phyloP scores from a whole-genome alignment of 1,140 invertebrate species.

The Saccostrea cuccullata region DNA sequence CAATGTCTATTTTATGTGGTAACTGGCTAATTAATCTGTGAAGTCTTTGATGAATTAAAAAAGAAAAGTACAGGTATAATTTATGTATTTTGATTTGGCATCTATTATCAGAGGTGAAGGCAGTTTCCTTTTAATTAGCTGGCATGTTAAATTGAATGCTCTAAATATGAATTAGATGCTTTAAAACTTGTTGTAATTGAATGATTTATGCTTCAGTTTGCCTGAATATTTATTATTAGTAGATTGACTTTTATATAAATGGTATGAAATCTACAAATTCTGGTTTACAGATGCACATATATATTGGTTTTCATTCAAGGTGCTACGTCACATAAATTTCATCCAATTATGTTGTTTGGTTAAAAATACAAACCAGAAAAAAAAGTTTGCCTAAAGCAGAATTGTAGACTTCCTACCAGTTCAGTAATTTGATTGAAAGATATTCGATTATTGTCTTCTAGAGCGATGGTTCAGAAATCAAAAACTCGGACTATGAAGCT shows the following conservation, averaged over 20 bases:
- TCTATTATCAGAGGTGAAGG: constrained; percentile 22
- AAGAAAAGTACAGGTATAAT: neutral
- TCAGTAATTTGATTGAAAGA: constrained; percentile 33
- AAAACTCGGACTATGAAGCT: constrained; percentile 66
- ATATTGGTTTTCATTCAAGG: constrained; percentile 2
- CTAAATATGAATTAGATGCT: constrained; percentile 25
- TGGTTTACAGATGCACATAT: neutral
- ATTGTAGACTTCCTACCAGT: constrained; percentile 24
- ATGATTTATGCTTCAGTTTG: constrained; percentile 36
- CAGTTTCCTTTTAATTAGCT: constrained; percentile 16
- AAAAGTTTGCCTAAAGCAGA: constrained; percentile 22
- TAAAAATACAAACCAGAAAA: constrained; percentile 20
- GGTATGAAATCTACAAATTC: constrained; percentile 37
- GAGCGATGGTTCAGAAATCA: constrained; percentile 60
- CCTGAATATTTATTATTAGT: constrained; percentile 23
- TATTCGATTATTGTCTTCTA: constrained; percentile 53
- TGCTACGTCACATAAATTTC: neutral
- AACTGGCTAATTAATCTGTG: neutral
- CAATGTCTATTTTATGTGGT: neutral
- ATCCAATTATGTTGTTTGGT: neutral
- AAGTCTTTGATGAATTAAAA: neutral
- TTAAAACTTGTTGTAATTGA: constrained; percentile 36
- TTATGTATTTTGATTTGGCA: constrained; percentile 2
- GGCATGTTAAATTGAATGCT: constrained; percentile 30
- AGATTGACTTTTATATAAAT: constrained; percentile 22